Conservation (phyloP, 2,113 vertebrate species). For the Istiophorus platypterus region DNA sequence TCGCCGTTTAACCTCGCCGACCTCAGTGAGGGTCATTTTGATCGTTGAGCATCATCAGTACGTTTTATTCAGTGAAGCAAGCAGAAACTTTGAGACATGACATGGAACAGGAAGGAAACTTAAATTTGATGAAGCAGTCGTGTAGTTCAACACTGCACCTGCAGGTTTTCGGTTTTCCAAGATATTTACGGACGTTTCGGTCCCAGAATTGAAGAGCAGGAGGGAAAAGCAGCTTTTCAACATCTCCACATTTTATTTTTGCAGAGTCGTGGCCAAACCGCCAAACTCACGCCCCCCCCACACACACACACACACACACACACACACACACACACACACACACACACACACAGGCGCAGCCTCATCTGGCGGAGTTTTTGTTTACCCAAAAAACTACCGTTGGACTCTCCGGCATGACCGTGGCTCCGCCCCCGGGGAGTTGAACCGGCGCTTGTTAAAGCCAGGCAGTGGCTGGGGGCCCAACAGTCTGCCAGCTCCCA, state of each 20-base stretch:
- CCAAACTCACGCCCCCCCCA: not conserved
- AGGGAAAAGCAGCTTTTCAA: no score
- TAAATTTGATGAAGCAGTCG: not conserved
- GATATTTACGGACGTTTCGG: no score
- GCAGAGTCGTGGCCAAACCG: not conserved
- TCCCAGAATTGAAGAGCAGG: not conserved
- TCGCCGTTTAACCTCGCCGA: not conserved
- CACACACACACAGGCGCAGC: not conserved
- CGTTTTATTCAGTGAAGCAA: not conserved
- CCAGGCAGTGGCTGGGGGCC: conserved; percentile 42
- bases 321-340: no score
- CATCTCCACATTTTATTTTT: no score
- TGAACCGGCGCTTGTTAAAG: conserved; percentile 44
- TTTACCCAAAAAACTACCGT: no score
- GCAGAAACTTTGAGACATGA: no score
- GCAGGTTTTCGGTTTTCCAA: not conserved
- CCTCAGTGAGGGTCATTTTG: not conserved
- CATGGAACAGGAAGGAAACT: not conserved
- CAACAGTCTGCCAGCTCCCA: conserved; percentile 48
- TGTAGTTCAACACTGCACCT: fast-evolving
- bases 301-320: no score
- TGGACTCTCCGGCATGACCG: not conserved
- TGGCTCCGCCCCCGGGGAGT: conserved; percentile 33
- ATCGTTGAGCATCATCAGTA: no score
- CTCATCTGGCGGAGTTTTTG: conserved; percentile 8